phyloP scores from a whole-genome alignment of 2,113 vertebrate genomes.

The Tiliqua scincoides region DNA sequence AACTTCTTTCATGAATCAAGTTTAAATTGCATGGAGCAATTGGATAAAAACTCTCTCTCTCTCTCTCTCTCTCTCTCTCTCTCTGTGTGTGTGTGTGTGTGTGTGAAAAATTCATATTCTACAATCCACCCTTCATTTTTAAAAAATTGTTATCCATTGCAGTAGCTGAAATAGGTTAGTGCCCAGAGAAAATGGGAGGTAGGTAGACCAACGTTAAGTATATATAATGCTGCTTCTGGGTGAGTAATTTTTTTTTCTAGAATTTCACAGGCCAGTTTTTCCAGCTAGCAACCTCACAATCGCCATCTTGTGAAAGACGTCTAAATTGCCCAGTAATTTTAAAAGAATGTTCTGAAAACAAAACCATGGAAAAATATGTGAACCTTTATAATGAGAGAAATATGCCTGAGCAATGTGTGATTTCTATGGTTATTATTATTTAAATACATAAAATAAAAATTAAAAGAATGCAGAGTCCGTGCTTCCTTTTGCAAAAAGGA shows the following conservation, averaged over 20 bases:
- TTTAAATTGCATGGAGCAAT: not conserved
- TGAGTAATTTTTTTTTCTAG: not conserved
- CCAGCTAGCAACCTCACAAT: not conserved
- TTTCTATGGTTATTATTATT: constrained; percentile 10
- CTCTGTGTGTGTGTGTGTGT: not conserved
- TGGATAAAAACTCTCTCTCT: not conserved
- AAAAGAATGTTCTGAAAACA: not conserved
- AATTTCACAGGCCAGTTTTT: not conserved
- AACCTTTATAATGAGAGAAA: not conserved
- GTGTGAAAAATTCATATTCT: not conserved
- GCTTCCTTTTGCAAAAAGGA: constrained; percentile 30
- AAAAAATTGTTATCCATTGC: not conserved
- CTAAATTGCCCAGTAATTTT: not conserved
- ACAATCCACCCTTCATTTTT: not conserved
- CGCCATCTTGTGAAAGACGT: not conserved
- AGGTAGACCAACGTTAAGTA: not conserved
- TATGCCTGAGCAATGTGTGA: no score
- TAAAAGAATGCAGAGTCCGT: constrained; percentile 31
- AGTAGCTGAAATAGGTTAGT: not conserved
- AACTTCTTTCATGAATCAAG: not conserved
- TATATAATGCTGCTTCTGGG: not conserved
- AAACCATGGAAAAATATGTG: not conserved
- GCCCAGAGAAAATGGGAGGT: not conserved
- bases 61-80: no score
- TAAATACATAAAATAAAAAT: not conserved